Conservation (phyloP, 2,113 vertebrate genomes). For the Mesocricetus auratus region DNA sequence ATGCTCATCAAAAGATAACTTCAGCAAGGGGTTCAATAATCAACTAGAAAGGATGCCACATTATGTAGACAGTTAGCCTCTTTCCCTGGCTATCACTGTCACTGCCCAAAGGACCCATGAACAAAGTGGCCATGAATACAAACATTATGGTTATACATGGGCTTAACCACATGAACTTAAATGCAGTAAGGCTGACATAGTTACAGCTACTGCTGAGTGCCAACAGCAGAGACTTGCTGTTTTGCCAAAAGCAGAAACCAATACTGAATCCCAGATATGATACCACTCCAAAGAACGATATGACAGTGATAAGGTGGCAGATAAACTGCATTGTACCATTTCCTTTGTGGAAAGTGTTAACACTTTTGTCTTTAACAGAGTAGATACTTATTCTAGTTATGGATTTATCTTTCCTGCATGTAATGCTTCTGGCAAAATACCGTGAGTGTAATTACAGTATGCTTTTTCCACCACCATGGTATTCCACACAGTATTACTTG, state of each 20-base stretch:
- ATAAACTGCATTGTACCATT: not conserved
- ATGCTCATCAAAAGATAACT: not conserved
- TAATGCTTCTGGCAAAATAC: not conserved
- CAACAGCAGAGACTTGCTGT: not conserved
- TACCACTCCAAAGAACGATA: not conserved
- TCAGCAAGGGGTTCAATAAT: not conserved
- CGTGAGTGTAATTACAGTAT: not conserved
- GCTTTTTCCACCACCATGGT: not conserved
- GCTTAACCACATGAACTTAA: not conserved
- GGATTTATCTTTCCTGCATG: not conserved
- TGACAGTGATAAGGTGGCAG: not conserved
- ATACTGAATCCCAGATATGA: not conserved
- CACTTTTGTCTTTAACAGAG: too few species aligned
- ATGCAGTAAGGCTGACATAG: not conserved
- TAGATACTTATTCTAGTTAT: not conserved
- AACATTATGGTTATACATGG: not conserved
- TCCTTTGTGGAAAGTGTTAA: not conserved
- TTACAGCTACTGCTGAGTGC: not conserved
- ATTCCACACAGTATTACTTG: not conserved
- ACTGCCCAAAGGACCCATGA: not conserved
- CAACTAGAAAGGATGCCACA: not conserved
- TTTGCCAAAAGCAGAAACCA: too few species aligned
- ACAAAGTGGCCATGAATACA: not conserved
- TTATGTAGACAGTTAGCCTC: not conserved
- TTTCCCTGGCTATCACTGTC: not conserved